Evolutionary conservation across 2,888 invertebrate genomes (phyloP).

Genomic region (Leucophenga maculata): DNA sequence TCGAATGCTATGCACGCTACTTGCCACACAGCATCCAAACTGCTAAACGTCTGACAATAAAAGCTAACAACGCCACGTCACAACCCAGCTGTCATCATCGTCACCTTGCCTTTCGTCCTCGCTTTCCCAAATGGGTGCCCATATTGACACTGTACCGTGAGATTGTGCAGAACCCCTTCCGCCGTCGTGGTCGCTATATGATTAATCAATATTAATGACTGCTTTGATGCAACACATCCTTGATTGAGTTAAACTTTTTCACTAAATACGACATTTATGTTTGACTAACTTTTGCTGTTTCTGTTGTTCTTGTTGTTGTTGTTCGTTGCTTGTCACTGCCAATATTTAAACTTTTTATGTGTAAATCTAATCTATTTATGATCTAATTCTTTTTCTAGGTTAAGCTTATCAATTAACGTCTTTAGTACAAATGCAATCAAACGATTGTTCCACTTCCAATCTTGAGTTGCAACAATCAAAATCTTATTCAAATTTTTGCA

Average conservation of each 20-base stretch:
- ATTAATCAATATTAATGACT: conserved; percentile 40
- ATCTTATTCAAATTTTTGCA: conserved; percentile 22
- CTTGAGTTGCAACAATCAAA: conserved; percentile 30
- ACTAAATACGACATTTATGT: not conserved
- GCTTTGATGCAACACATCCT: not conserved
- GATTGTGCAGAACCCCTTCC: conserved; percentile 48
- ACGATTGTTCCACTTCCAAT: not conserved
- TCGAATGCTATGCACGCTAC: conserved; percentile 29
- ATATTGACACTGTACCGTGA: conserved; percentile 52
- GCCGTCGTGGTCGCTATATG: conserved; percentile 42
- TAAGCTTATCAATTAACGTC: conserved; percentile 28
- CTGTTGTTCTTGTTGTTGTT: conserved; percentile 2
- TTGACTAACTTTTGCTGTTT: conserved; percentile 7
- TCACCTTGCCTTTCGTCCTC: conserved; percentile 42
- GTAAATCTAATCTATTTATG: not conserved
- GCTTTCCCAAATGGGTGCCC: conserved; percentile 53
- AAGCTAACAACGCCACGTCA: not conserved
- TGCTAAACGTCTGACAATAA: conserved; percentile 23
- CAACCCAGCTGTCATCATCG: not conserved
- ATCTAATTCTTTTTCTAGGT: conserved; percentile 33
- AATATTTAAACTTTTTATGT: not conserved
- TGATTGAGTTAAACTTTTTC: not conserved
- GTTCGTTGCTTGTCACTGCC: conserved; percentile 8
- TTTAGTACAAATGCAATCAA: conserved; percentile 34
- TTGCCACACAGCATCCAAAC: not conserved